Conservation (phyloP, 2,113 vertebrate genomes). For the Spermophilus dauricus region DNA sequence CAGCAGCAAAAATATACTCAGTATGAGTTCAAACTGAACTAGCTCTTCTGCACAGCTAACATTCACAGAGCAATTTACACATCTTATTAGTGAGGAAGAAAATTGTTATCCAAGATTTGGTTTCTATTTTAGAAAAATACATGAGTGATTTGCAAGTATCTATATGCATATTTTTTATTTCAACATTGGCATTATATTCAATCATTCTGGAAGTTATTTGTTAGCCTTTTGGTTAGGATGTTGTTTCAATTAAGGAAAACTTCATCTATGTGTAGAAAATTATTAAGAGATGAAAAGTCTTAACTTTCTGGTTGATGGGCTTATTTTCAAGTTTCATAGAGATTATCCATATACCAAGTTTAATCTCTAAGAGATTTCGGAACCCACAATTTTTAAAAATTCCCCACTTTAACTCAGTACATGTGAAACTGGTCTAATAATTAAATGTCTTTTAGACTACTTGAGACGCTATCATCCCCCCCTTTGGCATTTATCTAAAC, state of each 20-base stretch:
- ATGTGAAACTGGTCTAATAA: not conserved
- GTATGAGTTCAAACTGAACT: not conserved
- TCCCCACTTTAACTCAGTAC: conserved; percentile 48
- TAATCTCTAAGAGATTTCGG: conserved; percentile 27
- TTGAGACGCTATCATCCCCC: not conserved
- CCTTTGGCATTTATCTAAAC: not conserved
- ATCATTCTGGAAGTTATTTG: not conserved
- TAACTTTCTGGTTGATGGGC: not conserved
- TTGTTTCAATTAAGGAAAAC: conserved; percentile 31
- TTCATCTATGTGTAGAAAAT: not conserved
- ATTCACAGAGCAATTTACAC: not conserved
- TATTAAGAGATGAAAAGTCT: conserved; percentile 24
- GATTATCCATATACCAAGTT: conserved; percentile 15
- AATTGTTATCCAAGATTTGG: not conserved
- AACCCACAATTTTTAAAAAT: conserved; percentile 18
- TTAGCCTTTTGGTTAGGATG: not conserved
- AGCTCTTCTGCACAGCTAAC: not conserved
- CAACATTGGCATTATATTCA: not conserved
- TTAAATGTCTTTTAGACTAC: conserved; percentile 8
- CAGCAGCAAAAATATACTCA: not conserved
- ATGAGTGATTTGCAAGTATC: not conserved
- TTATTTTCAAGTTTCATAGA: conserved; percentile 15
- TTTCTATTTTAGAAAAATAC: conserved; percentile 26
- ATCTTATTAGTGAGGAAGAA: not conserved
- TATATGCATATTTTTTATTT: not conserved